These are phyloP conservation scores for Denticeps clupeoides DNA, from an alignment of 2,797 vertebrate genomes.

Conservation along the genomic window DNA sequence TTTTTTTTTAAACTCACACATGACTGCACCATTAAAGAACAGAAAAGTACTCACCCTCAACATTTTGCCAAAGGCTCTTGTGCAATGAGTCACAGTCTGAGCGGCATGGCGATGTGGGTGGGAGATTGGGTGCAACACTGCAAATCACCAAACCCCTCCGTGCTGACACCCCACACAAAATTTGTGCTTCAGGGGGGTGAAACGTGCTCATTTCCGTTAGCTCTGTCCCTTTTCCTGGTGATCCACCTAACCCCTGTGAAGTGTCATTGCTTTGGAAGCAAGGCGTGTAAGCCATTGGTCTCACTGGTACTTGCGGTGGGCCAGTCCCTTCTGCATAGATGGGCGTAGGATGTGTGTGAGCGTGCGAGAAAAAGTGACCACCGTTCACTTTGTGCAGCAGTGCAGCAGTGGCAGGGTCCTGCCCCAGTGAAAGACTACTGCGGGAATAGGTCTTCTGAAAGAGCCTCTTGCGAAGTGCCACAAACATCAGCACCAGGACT, in stretches of 20 bases:
- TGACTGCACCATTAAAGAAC: background rate
- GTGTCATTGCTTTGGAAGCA: slow-evolving; percentile 81
- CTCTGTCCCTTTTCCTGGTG: slow-evolving; percentile 75
- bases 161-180: slow-evolving; percentile 60
- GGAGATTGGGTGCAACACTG: slow-evolving; percentile 89
- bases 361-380: slow-evolving; percentile 22
- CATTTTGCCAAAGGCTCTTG: slow-evolving; percentile 80
- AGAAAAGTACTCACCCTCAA: slow-evolving; percentile 62
- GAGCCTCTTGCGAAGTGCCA: slow-evolving; percentile 87
- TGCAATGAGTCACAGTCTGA: slow-evolving; percentile 87
- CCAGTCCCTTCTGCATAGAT: slow-evolving; percentile 27
- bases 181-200: slow-evolving; percentile 66
- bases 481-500: slow-evolving; percentile 74
- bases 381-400: slow-evolving; percentile 90
- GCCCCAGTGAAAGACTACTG: slow-evolving; percentile 84
- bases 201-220: slow-evolving; percentile 95
- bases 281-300: slow-evolving; percentile 90
- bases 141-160: slow-evolving; percentile 87
- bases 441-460: slow-evolving; percentile 91
- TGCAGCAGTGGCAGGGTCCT: slow-evolving; percentile 86
- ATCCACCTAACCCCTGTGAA: slow-evolving; percentile 43
- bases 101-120: slow-evolving; percentile 76
- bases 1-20: no score
- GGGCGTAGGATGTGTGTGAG: background rate
- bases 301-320: slow-evolving; percentile 86